Evolutionary conservation across 35 echinoderm and acorn worm species (phyloP), one percentile per base, ranked within the genome.

Genomic region (Hemicentrotus pulcherrimus): DNA sequence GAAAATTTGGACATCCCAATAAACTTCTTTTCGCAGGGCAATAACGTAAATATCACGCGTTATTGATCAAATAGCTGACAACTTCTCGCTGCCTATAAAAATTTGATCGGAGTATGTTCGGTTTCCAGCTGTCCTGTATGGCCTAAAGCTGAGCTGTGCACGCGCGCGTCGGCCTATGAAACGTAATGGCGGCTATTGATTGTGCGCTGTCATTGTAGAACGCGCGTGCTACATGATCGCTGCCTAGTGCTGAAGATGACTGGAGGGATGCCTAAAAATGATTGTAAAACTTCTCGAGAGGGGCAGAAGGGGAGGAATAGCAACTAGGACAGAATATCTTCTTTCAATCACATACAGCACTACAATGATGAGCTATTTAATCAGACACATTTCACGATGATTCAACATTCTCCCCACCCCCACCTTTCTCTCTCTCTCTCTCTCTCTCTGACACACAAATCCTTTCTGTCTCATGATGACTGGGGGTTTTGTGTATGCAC

Each of bases 171-270:
- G 11, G 32, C 46, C 45, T 47, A 93, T 93, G 91, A 93, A 93
- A 93, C 91, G 24, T 31, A 93, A 93, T 93, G 45, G 45, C 48
- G n/a, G 32, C 46, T 93, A 93, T 93, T 47, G 91, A 93, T 93
- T 58, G 46, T 48, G 48, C 46, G 45, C 45, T 31, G 91, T 93
- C 48, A 93, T 47, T 58, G 30, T 12, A 93, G 91, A 48, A 93
- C 48, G 48, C 46, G 48, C 46, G 30, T 31, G 46, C 48, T 46
- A 58, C 48, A 47, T 93, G 91, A 93, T 93, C 45, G 48, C 91
- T 32, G 22, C 13, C n/a, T 93, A 93, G 58, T 31, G 91, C 46
- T 48, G 46, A 50, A 41, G 19, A 93, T 93, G 91, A 58, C 91
- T 58, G 91, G 45, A 48, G 45, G 91, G 88, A 28, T 90, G 88